Conservation (phyloP, 1,140 invertebrate species). For the Aphelenchoides avenae region DNA sequence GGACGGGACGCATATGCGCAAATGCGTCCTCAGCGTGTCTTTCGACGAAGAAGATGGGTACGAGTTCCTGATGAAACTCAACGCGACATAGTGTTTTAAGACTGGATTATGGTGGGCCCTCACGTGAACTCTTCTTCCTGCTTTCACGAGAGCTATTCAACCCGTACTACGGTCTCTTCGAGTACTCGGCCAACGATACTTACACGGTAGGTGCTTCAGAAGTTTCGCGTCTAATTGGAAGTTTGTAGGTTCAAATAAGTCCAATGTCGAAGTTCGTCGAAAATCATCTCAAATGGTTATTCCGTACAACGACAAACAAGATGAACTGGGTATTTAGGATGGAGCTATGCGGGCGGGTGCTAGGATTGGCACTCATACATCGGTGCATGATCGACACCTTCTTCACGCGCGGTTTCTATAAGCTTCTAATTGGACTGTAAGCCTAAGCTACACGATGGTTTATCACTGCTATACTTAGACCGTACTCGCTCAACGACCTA, state of each 20-base stretch:
- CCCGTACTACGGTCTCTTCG: constrained; percentile 94
- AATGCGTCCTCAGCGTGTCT: constrained; percentile 85
- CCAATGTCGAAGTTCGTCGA: constrained; percentile 97
- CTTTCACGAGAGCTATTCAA: constrained; percentile 92
- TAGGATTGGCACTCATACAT: constrained; percentile 87
- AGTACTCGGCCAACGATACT: constrained; percentile 93
- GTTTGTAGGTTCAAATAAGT: constrained; percentile 74
- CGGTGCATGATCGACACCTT: constrained; percentile 93
- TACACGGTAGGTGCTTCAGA: constrained; percentile 72
- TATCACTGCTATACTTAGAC: too few species aligned
- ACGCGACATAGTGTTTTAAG: constrained; percentile 46
- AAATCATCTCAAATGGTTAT: constrained; percentile 86
- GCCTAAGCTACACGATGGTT: too few species aligned
- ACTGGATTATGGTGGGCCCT: constrained; percentile 91
- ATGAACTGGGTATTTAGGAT: constrained; percentile 67
- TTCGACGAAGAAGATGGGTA: constrained; percentile 91
- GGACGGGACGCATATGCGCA: constrained; percentile 87
- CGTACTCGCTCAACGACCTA: constrained; percentile 83
- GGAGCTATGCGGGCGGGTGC: constrained; percentile 83
- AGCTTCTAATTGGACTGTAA: constrained; percentile 79
- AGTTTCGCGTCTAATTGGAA: too few species aligned
- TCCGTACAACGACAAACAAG: not conserved
- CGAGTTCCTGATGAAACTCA: constrained; percentile 7
- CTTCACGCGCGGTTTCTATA: constrained; percentile 93
- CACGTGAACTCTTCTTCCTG: constrained; percentile 92